Evolutionary conservation across 2,113 vertebrate genomes (phyloP).

Genomic region (Myanophis thanlyinensis): DNA sequence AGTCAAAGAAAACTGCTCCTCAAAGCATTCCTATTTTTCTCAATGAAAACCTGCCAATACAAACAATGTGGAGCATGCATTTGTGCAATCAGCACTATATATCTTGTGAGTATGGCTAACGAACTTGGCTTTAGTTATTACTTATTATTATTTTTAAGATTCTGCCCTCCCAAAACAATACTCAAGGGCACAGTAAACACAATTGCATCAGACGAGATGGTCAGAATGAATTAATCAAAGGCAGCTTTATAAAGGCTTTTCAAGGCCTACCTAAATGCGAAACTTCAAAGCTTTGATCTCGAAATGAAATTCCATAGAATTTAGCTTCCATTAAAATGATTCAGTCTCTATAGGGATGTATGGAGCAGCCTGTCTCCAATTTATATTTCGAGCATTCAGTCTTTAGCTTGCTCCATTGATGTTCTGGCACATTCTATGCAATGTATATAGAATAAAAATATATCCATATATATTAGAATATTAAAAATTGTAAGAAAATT

Average conservation of each 20-base stretch:
- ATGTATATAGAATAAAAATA: not conserved
- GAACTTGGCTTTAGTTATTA: not conserved
- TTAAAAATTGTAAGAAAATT: constrained; percentile 3
- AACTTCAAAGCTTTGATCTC: not conserved
- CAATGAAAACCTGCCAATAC: not conserved
- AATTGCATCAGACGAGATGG: not conserved
- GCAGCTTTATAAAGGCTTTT: not conserved
- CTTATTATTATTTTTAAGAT: not conserved
- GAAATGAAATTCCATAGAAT: not conserved
- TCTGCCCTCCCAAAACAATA: not conserved
- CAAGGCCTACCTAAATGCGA: not conserved
- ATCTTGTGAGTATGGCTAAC: not conserved
- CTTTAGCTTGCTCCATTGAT: not conserved
- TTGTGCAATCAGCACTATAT: not conserved
- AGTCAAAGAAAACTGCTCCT: not conserved
- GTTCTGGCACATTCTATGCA: not conserved
- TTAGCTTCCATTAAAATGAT: not conserved
- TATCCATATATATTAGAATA: not conserved
- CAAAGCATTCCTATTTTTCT: not conserved
- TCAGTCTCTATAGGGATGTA: not conserved
- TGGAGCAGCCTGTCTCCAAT: not conserved
- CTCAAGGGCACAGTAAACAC: not conserved
- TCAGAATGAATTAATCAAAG: not conserved
- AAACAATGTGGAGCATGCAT: not conserved
- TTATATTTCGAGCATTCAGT: not conserved